phyloP scores from a whole-genome alignment of 2,113 vertebrate genomes.

The Speoplatyrhinus poulsoni region DNA sequence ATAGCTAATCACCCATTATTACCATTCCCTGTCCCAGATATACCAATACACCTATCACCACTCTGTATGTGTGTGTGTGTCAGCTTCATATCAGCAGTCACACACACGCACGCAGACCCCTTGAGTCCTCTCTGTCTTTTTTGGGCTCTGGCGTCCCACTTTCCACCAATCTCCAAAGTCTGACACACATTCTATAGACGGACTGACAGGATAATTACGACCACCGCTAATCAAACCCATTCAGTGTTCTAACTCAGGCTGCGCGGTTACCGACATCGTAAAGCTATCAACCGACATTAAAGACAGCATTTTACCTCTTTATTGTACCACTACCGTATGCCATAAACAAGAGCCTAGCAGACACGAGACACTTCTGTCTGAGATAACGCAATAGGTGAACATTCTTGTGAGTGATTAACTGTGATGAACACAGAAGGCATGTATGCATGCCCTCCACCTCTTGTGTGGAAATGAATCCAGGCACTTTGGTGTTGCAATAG shows the following conservation, averaged over 20 bases:
- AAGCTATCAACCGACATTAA: not conserved
- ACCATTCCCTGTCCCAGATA: not conserved
- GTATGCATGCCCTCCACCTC: constrained; percentile 7
- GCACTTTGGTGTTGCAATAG: not conserved
- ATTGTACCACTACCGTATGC: not conserved
- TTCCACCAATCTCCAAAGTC: constrained; percentile 58
- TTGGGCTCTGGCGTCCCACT: constrained; percentile 52
- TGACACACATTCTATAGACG: constrained; percentile 59
- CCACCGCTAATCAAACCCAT: constrained; percentile 34
- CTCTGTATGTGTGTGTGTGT: no score
- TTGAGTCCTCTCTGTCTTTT: constrained; percentile 56
- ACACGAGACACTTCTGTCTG: not conserved
- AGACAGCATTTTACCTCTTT: not conserved
- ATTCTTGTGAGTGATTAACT: constrained; percentile 53
- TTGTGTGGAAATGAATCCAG: constrained; percentile 1
- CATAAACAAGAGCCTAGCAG: not conserved
- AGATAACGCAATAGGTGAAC: constrained; percentile 24
- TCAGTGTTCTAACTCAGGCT: not conserved
- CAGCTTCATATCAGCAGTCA: not conserved
- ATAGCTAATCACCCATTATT: not conserved
- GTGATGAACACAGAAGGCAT: constrained; percentile 19
- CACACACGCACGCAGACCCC: constrained; percentile 13
- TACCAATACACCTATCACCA: not conserved
- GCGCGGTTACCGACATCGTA: not conserved
- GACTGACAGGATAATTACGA: constrained; percentile 38